These are phyloP conservation scores for Spondyliosoma cantharus DNA, from an alignment of 2,797 vertebrate species.

Conservation along the genomic window DNA sequence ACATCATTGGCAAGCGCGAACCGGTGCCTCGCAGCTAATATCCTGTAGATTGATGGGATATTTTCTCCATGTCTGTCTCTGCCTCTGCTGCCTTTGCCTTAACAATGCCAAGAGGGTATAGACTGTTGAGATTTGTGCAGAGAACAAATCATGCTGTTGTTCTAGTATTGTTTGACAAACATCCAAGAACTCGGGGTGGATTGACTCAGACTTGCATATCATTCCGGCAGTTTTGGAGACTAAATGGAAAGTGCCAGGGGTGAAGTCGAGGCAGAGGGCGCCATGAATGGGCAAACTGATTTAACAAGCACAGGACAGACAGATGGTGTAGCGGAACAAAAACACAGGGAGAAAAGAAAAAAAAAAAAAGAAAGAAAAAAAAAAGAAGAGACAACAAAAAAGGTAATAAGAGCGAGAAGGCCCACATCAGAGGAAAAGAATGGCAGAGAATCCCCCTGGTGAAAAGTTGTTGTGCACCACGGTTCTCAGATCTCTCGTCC, in stretches of 20 bases:
- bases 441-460: constrained; percentile 66
- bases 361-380: background rate
- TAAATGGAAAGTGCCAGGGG: constrained; percentile 71
- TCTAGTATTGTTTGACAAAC: constrained; percentile 71
- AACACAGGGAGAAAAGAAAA: constrained; percentile 28
- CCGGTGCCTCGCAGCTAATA: constrained; percentile 78
- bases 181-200: constrained; percentile 69
- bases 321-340: constrained; percentile 66
- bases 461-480: constrained; percentile 58
- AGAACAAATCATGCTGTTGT: constrained; percentile 72
- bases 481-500: constrained; percentile 66
- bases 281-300: constrained; percentile 59
- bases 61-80: constrained; percentile 75
- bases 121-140: constrained; percentile 64
- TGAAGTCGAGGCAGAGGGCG: constrained; percentile 62
- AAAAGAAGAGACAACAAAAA: constrained; percentile 37
- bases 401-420: constrained; percentile 65
- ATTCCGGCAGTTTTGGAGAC: constrained; percentile 62
- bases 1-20: constrained; percentile 78
- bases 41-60: constrained; percentile 80
- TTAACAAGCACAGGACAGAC: constrained; percentile 69
- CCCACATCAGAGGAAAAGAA: constrained; percentile 54
- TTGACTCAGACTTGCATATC: constrained; percentile 72
- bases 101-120: constrained; percentile 78
- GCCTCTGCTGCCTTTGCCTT: constrained; percentile 63